A percentile compares a stretch with the other conserved stretches of the same genome.
These are phyloP conservation scores for Stigmatopora nigra DNA, from an alignment of 2,113 vertebrate genomes.

Conservation along the genomic window DNA sequence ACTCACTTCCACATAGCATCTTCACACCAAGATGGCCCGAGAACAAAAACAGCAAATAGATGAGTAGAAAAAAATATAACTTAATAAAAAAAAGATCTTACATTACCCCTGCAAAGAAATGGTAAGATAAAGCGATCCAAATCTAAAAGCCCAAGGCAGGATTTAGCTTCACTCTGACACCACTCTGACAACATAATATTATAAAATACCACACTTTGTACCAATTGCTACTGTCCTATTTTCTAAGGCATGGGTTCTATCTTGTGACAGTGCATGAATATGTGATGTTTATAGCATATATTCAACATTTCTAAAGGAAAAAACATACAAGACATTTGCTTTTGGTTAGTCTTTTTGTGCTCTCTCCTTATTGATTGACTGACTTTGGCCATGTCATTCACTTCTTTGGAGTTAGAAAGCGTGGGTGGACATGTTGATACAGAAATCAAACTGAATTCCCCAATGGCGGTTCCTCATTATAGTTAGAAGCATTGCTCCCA, in stretches of 20 bases:
- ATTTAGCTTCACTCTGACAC: neutral
- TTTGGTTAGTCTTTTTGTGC: neutral
- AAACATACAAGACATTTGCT: neutral
- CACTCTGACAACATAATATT: too few relatives aligned
- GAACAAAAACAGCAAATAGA: neutral
- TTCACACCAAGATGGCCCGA: neutral
- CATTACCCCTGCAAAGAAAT: neutral
- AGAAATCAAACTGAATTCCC: conserved; percentile 40
- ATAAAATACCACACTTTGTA: neutral
- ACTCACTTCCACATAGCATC: neutral
- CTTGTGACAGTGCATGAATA: neutral
- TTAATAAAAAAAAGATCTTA: neutral
- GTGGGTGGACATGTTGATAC: conserved; percentile 43
- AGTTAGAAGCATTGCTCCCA: neutral
- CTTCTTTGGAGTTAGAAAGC: conserved; percentile 15
- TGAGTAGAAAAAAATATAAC: neutral
- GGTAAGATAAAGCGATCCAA: neutral
- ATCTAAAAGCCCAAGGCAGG: neutral
- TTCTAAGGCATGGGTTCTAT: neutral
- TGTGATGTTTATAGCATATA: neutral
- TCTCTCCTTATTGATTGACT: conserved; percentile 19
- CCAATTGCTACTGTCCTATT: neutral
- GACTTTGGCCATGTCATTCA: conserved; percentile 29
- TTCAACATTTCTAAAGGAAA: neutral
- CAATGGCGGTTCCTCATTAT: conserved; percentile 21